Conservation (phyloP, 2,113 vertebrate genomes). For the Otolemur garnettii region DNA sequence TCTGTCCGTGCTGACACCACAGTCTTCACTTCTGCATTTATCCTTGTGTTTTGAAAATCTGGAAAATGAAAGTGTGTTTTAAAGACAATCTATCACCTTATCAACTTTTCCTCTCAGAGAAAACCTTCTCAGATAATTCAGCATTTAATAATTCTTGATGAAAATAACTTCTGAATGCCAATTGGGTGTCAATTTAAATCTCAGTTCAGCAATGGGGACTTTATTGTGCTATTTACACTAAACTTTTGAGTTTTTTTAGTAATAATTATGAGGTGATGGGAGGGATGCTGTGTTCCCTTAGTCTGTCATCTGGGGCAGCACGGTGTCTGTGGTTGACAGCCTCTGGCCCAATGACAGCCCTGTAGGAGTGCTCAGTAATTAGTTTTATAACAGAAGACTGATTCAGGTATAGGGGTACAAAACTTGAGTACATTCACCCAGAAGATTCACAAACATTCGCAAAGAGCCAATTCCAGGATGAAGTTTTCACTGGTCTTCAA, state of each 20-base stretch:
- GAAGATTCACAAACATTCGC: background rate
- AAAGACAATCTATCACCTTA: background rate
- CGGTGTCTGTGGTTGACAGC: background rate
- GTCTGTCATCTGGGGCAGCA: background rate
- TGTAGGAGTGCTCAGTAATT: background rate
- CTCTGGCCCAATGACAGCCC: background rate
- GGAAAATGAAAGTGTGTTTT: background rate
- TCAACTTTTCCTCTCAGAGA: background rate
- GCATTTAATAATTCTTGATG: background rate
- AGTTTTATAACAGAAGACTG: background rate
- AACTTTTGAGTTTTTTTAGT: background rate
- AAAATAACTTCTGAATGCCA: background rate
- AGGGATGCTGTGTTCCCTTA: background rate
- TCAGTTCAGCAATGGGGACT: background rate
- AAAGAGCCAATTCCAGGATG: background rate
- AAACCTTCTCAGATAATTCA: background rate
- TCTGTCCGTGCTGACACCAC: background rate
- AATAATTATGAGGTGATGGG: background rate
- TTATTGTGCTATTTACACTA: background rate
- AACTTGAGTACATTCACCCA: background rate
- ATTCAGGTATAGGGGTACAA: background rate
- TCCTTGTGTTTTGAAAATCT: background rate
- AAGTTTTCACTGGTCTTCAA: background rate
- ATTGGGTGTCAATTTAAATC: background rate
- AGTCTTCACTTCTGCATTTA: background rate